Base-by-base conservation (phyloP, 1,140 invertebrate species). In the Mylabris phalerata region DNA sequence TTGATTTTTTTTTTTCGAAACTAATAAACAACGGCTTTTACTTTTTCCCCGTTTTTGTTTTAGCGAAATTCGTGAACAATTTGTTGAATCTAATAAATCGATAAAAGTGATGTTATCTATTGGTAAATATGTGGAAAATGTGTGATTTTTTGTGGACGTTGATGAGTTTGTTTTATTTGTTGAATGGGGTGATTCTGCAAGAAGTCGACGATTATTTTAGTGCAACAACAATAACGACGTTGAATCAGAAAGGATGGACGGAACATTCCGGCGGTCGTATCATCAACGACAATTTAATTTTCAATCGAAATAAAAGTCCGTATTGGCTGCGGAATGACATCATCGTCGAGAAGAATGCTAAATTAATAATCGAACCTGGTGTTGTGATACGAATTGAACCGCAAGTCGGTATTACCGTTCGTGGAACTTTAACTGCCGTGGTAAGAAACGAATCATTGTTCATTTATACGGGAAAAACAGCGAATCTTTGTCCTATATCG, bases 351-450 rank as follows among this genome's bases (percentile, higher is more conserved):
- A 75, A 78, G 42, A 80, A 83, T 50, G 88, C 84, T 0, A 83
- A 87, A 67, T 76, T 97, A 45, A 77, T 86, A 25, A 83, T 98
- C 43, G 88, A 93, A 67, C 82, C 93, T 0, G 94, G 94, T 1
- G 90, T 93, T 0, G 84, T 85, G 65, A 76, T 98, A 9, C 79
- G 84, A 48, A 95, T 98, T 75, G 84, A 86, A 3, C 89, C 92
- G 2, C 92, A 92, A 77, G 85, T 92, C 66, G 94, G 93, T 50
- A 88, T 98, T 63, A 94, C 90, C 38, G 88, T 98, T 13, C 82
- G 87, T 67, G 95, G 94, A 63, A 83, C 87, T 62, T 76, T 98
- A 4, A 85, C 83, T 50, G 92, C 92, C 38, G 81, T 90, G 83
- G 93, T 96, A 83, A 85, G 83, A 75, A 72, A 40, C 6, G 19